phyloP scores from a whole-genome alignment of 1,140 invertebrate genomes.

The Meloidogyne exigua region DNA sequence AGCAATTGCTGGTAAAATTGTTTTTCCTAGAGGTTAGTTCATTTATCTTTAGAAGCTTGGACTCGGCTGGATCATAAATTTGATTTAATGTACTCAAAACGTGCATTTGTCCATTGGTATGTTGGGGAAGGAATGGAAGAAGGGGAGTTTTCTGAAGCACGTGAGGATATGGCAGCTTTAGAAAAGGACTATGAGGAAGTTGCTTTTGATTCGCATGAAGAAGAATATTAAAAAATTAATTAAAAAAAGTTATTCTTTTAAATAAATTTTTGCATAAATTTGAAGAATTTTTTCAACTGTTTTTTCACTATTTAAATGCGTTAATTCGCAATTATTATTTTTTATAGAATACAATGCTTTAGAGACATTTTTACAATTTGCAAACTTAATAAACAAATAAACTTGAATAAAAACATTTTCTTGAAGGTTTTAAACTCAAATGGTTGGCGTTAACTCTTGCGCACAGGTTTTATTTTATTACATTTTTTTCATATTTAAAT shows the following conservation, averaged over 20 bases:
- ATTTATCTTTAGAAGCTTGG: constrained; percentile 41
- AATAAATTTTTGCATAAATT: neutral
- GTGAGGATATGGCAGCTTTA: constrained; percentile 72
- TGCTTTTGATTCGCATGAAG: constrained; percentile 38
- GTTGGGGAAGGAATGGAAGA: constrained; percentile 72
- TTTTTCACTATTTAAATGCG: neutral
- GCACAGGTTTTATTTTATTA: too few relatives aligned
- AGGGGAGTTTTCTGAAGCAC: constrained; percentile 75
- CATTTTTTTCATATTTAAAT: neutral
- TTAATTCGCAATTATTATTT: too few relatives aligned
- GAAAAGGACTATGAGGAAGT: constrained; percentile 49
- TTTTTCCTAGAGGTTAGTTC: neutral
- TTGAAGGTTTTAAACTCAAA: too few relatives aligned
- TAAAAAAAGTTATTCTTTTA: neutral
- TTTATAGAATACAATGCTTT: too few relatives aligned
- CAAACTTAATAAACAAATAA: too few relatives aligned
- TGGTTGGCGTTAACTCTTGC: too few relatives aligned
- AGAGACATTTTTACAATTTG: too few relatives aligned
- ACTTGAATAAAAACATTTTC: too few relatives aligned
- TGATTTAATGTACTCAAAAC: constrained; percentile 75
- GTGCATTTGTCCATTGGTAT: constrained; percentile 78
- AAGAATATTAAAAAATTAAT: constrained; percentile 27
- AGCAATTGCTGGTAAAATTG: constrained; percentile 55
- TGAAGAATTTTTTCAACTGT: neutral
- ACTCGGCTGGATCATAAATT: constrained; percentile 70